phyloP scores from a whole-genome alignment of 2,888 invertebrate species.

The Clanis bilineata region DNA sequence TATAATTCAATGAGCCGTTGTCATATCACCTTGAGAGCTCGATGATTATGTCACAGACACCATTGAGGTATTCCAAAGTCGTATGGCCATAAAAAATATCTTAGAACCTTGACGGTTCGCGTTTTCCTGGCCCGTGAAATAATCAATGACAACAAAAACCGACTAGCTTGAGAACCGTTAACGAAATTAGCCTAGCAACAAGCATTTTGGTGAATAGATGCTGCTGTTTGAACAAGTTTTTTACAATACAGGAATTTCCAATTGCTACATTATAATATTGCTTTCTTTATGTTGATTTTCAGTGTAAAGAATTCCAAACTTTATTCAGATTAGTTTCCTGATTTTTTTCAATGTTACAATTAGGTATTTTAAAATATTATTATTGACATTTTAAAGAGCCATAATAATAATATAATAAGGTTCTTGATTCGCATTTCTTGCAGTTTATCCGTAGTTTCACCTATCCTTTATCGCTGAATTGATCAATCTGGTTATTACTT shows the following conservation, averaged over 20 bases:
- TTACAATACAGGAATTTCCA: not conserved
- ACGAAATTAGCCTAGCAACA: not conserved
- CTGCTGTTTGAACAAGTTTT: constrained; percentile 4
- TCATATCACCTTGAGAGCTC: constrained; percentile 32
- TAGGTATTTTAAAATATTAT: no score
- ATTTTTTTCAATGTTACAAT: no score
- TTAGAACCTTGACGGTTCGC: constrained; percentile 15
- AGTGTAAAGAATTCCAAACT: not conserved
- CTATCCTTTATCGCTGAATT: no score
- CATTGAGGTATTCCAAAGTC: constrained; percentile 45
- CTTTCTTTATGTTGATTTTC: not conserved
- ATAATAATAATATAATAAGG: no score
- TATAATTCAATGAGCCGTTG: constrained; percentile 42
- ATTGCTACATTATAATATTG: not conserved
- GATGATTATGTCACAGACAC: constrained; percentile 48
- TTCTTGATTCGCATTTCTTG: no score
- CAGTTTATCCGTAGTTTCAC: no score
- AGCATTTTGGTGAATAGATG: not conserved
- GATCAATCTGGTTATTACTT: no score
- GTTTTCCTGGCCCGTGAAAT: constrained; percentile 15
- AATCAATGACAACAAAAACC: constrained; percentile 10
- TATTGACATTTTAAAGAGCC: no score
- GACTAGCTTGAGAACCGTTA: not conserved
- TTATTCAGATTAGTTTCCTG: not conserved
- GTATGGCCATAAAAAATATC: constrained; percentile 38